Evolutionary conservation across 2,113 vertebrate species (phyloP).

Genomic region (Sebastes schlegelii): DNA sequence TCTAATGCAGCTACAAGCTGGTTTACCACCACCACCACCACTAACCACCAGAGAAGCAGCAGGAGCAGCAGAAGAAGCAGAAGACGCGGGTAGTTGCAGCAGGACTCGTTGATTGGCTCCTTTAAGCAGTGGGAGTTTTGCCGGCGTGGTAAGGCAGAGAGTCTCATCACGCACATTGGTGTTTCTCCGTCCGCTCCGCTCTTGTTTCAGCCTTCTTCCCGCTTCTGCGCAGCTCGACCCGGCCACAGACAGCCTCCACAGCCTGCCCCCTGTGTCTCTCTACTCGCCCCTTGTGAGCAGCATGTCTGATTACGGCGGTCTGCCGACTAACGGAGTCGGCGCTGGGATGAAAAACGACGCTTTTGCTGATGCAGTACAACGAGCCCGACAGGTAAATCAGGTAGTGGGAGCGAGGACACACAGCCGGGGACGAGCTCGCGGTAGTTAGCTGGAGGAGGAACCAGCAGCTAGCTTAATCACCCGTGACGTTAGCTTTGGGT

Average conservation of each 20-base stretch:
- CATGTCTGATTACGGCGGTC: slow-evolving; percentile 86
- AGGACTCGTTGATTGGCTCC: slow-evolving; percentile 69
- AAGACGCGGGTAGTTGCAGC: slow-evolving; percentile 18
- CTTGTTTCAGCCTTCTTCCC: slow-evolving; percentile 83
- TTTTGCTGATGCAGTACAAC: slow-evolving; percentile 92
- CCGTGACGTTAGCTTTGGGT: slow-evolving; percentile 48
- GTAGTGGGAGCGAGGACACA: too few relatives aligned
- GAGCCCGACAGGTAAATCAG: slow-evolving; percentile 90
- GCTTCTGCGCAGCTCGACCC: slow-evolving; percentile 81
- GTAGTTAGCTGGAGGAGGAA: slow-evolving; percentile 43
- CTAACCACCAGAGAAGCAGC: too few relatives aligned
- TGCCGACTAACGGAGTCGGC: slow-evolving; percentile 83
- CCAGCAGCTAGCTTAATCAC: slow-evolving; percentile 53
- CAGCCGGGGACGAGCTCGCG: slow-evolving; percentile 3
- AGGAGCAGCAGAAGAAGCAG: slow-evolving; percentile 5
- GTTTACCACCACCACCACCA: too few relatives aligned
- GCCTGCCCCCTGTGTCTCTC: slow-evolving; percentile 48
- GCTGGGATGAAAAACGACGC: slow-evolving; percentile 90
- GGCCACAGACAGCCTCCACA: slow-evolving; percentile 59
- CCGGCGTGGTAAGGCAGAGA: slow-evolving; percentile 63
- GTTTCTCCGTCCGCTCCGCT: slow-evolving; percentile 47
- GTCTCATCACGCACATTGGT: slow-evolving; percentile 39
- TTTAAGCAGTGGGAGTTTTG: slow-evolving; percentile 58
- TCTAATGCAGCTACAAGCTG: too few relatives aligned
- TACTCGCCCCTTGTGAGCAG: slow-evolving; percentile 62